A percentile compares a stretch with the other conserved stretches of the same genome.
Evolutionary conservation across 1,140 invertebrate species (phyloP).

Genomic region (Adelges cooleyi): DNA sequence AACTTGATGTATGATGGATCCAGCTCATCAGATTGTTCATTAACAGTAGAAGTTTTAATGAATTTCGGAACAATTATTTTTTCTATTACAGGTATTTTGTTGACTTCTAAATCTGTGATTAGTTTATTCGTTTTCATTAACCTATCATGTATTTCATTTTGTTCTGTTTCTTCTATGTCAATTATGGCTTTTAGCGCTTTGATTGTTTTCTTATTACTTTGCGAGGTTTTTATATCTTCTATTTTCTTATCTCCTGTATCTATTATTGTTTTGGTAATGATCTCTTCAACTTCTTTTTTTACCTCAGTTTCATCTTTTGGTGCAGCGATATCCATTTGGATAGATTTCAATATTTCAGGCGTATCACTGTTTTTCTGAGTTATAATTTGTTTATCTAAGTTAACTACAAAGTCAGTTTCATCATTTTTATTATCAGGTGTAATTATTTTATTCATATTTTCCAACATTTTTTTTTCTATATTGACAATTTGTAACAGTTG

Average conservation of each 20-base stretch:
- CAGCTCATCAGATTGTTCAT: neutral
- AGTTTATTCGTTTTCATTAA: neutral
- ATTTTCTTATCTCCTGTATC: conserved; percentile 10
- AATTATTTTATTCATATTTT: conserved; percentile 28
- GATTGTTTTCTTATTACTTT: no score
- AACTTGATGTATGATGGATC: neutral
- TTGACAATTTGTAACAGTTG: conserved; percentile 31
- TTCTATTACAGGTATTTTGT: conserved; percentile 25
- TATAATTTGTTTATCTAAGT: neutral
- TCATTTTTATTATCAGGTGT: conserved; percentile 21
- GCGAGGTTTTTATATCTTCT: neutral
- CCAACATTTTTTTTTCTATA: conserved; percentile 33
- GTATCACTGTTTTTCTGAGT: neutral
- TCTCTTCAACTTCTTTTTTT: neutral
- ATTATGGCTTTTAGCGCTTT: conserved; percentile 1
- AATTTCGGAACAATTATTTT: conserved; percentile 20
- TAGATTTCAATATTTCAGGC: neutral
- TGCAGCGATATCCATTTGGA: no score
- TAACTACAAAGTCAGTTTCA: neutral
- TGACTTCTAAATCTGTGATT: neutral
- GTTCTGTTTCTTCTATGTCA: conserved; percentile 9
- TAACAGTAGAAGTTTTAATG: neutral
- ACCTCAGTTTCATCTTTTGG: no score
- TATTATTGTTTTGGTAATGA: neutral
- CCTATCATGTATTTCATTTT: neutral